These are phyloP conservation scores for Drosophila kanekoi DNA, from an alignment of 2,888 invertebrate species.

Conservation along the genomic window DNA sequence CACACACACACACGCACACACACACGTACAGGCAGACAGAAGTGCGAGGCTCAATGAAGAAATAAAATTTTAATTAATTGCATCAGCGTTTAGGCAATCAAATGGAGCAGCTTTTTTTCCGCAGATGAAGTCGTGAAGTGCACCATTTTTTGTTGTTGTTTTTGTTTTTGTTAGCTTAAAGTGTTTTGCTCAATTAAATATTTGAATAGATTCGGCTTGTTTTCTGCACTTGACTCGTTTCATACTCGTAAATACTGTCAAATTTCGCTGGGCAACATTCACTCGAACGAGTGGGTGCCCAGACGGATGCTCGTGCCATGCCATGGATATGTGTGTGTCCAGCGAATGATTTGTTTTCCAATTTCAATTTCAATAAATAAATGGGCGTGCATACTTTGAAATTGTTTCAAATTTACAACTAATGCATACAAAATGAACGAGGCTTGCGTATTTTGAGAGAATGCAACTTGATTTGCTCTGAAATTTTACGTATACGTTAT, in stretches of 20 bases:
- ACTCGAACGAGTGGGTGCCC: conserved; percentile 42
- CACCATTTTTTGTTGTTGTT: conserved; percentile 21
- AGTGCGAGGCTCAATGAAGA: conserved; percentile 65
- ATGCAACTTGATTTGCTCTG: too few relatives aligned
- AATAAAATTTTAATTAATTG: conserved; percentile 80
- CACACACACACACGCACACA: conserved; percentile 24
- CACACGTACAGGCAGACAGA: conserved; percentile 1
- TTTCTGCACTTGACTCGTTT: conserved; percentile 16
- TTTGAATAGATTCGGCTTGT: conserved; percentile 50
- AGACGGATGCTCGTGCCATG: conserved; percentile 15
- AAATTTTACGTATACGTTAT: conserved; percentile 12
- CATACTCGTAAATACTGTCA: conserved; percentile 50
- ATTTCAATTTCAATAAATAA: too few relatives aligned
- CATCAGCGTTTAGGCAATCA: conserved; percentile 77
- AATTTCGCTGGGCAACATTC: conserved; percentile 53
- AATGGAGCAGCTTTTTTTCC: conserved; percentile 57
- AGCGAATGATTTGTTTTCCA: not conserved
- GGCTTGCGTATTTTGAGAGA: too few relatives aligned
- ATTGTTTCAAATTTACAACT: not conserved
- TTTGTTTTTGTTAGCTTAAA: conserved; percentile 8
- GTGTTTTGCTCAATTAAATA: conserved; percentile 64
- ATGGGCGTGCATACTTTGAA: not conserved
- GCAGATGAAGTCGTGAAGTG: conserved; percentile 59
- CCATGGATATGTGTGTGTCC: not conserved
- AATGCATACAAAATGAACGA: too few relatives aligned